Evolutionary conservation across 1,140 invertebrate species (phyloP), one percentile per base, ranked within the genome.

Genomic region (Chelonus insularis): DNA sequence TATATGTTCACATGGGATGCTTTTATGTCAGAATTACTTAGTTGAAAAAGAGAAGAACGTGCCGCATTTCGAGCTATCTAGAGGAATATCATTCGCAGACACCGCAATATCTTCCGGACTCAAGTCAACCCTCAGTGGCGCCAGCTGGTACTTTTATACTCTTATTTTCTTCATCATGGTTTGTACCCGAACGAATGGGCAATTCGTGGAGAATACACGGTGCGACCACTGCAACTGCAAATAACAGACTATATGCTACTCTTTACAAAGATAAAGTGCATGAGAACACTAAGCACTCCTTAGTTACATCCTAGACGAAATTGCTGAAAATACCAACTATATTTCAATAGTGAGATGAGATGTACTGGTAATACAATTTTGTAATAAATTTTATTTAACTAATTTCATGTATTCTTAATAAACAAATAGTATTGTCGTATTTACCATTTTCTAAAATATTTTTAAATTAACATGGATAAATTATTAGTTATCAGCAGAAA

Each of bases 21-120:
- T n/a, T n/a, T n/a, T n/a, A n/a, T n/a, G 32, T 34, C 39, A 5
- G 14, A 41, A 16, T 18, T 54, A 36, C 9, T 14, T 32, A 52
- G 14, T 9, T 32, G 29, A 7, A 34, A 16, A 52, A 18, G 5
- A 54, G 32, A 54, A 54, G 29, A 54, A 29, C 37, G 55, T 43
- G 37, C 25, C 14, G 21, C 8, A 12, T 23, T 9, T 25, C 52
- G 21, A 47, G 20, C 18, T 37, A 56, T 39, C 7, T 54, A 54
- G 37, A 37, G 20, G 51, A 54, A 54, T 54, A 54, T 54, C 51
- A 54, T 54, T 39, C 36, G 51, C 34, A 54, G 51, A 54, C 51
- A 50, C 41, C 39, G 60, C 54, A 43, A 63, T 67, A 67, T 55
- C 63, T 32, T 25, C 14, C 25, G 32, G 58, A 50, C 56, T 37